Evolutionary conservation across 2,888 invertebrate species (phyloP).

Genomic region (Perdita meconis): DNA sequence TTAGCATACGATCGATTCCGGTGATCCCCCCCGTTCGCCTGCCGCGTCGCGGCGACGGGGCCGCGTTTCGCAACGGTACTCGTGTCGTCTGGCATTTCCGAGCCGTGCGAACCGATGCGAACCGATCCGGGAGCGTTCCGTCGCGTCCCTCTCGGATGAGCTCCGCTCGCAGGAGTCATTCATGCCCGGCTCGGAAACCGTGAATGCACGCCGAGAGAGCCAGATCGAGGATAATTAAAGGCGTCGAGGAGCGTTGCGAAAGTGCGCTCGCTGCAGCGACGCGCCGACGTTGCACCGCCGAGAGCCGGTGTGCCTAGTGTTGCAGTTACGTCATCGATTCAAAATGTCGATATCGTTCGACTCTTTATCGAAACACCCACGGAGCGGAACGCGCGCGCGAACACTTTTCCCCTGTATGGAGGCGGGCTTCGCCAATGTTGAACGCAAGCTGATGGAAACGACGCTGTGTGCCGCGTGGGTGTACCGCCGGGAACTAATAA

Average conservation of each 20-base stretch:
- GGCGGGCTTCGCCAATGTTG: background rate
- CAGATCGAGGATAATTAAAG: constrained; percentile 46
- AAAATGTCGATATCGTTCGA: constrained; percentile 35
- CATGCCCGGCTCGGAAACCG: constrained; percentile 16
- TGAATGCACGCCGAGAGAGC: constrained; percentile 22
- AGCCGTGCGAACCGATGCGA: constrained; percentile 54
- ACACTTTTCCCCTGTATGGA: background rate
- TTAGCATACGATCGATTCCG: constrained; percentile 68
- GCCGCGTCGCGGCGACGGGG: no score
- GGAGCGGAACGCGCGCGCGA: background rate
- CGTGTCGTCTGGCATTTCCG: constrained; percentile 57
- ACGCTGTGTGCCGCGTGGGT: background rate
- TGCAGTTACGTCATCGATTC: constrained; percentile 21
- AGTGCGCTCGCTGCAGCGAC: background rate
- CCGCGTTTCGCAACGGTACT: constrained; percentile 55
- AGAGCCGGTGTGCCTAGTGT: background rate
- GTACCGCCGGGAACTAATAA: no score
- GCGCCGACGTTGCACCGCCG: background rate
- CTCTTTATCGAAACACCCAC: constrained; percentile 32
- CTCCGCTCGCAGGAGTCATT: constrained; percentile 24
- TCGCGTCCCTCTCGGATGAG: constrained; percentile 21
- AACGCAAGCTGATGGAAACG: background rate
- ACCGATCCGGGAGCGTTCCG: constrained; percentile 6
- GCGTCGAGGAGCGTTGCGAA: constrained; percentile 33
- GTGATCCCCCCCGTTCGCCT: constrained; percentile 3